phyloP scores from a whole-genome alignment of 2,113 vertebrate genomes.

The Gopherus flavomarginatus region DNA sequence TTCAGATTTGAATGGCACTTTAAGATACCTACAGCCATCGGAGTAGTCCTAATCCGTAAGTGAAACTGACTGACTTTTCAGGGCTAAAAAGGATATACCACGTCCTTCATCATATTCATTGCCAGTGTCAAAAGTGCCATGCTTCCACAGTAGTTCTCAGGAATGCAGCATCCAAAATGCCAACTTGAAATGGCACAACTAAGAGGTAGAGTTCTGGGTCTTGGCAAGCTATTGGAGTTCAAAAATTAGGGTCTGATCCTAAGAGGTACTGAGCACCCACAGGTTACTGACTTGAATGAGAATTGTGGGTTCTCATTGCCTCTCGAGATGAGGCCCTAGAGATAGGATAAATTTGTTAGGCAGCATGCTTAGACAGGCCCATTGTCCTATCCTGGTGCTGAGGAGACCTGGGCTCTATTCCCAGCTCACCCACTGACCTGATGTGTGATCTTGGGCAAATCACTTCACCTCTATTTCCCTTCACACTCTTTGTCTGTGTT shows the following conservation, averaged over 20 bases:
- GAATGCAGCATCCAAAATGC: not conserved
- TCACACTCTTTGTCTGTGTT: not conserved
- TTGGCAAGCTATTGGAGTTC: not conserved
- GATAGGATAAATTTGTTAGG: not conserved
- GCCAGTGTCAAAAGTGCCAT: not conserved
- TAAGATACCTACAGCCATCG: not conserved
- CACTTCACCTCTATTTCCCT: not conserved
- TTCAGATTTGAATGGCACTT: not conserved
- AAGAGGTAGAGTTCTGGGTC: not conserved
- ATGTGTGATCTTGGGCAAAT: accelerated
- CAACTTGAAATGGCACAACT: not conserved
- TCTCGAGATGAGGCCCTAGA: not conserved
- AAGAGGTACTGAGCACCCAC: not conserved
- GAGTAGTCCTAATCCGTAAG: not conserved
- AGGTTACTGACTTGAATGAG: not conserved
- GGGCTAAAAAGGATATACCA: not conserved
- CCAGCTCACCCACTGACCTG: not conserved
- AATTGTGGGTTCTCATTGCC: slow-evolving; percentile 41
- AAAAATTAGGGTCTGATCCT: not conserved
- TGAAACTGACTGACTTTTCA: not conserved
- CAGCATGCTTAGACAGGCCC: not conserved
- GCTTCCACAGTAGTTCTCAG: not conserved
- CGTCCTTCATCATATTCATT: not conserved
- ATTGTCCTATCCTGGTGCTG: accelerated
- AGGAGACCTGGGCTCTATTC: not conserved